Percentiles rank a stretch among this genome's conserved stretches.
Evolutionary conservation across 2,888 invertebrate species (phyloP).

Genomic region (Vanessa cardui): DNA sequence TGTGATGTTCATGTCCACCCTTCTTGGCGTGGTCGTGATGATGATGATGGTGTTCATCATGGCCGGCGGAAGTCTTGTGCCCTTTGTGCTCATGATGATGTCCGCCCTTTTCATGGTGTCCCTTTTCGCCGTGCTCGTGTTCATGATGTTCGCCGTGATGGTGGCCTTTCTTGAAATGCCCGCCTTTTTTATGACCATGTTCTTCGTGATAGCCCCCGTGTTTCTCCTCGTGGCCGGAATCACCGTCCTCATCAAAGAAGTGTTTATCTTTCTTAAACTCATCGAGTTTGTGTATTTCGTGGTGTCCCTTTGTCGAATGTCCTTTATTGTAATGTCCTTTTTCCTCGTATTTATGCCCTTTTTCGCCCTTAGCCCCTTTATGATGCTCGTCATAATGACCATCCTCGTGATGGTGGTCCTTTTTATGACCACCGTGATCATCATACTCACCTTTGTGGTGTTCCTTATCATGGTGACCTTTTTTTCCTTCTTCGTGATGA

Average conservation of each 20-base stretch:
- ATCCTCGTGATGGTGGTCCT: conserved; percentile 85
- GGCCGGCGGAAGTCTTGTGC: conserved; percentile 89
- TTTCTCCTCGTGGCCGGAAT: conserved; percentile 90
- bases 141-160: conserved; percentile 89
- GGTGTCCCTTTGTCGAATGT: conserved; percentile 93
- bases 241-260: conserved; percentile 93
- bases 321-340: conserved; percentile 92
- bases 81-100: conserved; percentile 91
- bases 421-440: conserved; percentile 85
- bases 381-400: conserved; percentile 86
- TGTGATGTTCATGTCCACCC: conserved; percentile 90
- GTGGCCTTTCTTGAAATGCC: conserved; percentile 91
- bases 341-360: conserved; percentile 85
- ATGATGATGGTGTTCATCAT: conserved; percentile 89
- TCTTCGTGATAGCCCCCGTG: conserved; percentile 91
- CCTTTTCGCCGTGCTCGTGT: conserved; percentile 91
- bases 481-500: conserved; percentile 86
- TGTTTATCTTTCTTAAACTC: conserved; percentile 94
- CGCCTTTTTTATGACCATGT: conserved; percentile 91
- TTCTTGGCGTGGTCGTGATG: conserved; percentile 90
- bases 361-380: conserved; percentile 86
- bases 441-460: conserved; percentile 84
- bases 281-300: conserved; percentile 92
- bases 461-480: conserved; percentile 89
- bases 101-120: conserved; percentile 90